These are phyloP conservation scores for Pampus argenteus DNA, from an alignment of 2,797 vertebrate species.

Conservation along the genomic window DNA sequence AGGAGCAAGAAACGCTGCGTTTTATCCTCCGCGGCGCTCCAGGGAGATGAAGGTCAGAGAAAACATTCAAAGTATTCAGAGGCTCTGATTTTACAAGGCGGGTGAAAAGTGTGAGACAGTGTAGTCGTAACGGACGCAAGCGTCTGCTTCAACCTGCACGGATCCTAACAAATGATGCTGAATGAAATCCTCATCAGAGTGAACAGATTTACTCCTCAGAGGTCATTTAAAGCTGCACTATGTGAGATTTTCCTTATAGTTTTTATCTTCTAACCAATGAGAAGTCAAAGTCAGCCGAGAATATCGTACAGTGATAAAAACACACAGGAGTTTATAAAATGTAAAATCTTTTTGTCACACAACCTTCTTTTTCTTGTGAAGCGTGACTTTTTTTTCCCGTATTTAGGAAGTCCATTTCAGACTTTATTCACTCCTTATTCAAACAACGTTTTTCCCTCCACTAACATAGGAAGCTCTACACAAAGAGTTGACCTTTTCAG, in stretches of 20 bases:
- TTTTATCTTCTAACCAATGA: too few relatives aligned
- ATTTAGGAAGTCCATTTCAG: conserved; percentile 26
- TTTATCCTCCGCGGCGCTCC: not conserved
- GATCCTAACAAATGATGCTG: too few relatives aligned
- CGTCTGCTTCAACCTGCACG: not conserved
- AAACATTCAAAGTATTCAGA: conserved; percentile 54
- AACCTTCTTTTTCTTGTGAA: conserved; percentile 1
- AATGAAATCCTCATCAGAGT: too few relatives aligned
- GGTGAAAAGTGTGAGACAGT: conserved; percentile 41
- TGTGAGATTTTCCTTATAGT: too few relatives aligned
- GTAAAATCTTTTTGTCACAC: too few relatives aligned
- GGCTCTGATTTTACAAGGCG: conserved; percentile 26
- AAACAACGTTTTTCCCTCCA: conserved; percentile 23
- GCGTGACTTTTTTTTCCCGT: not conserved
- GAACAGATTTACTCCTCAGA: too few relatives aligned
- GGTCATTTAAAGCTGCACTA: too few relatives aligned
- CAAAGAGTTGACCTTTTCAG: conserved; percentile 47
- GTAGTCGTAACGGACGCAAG: not conserved
- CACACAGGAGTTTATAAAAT: too few relatives aligned
- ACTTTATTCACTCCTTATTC: conserved; percentile 15
- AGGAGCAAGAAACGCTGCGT: not conserved
- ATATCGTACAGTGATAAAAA: too few relatives aligned
- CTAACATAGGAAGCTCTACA: conserved; percentile 43
- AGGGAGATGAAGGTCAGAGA: conserved; percentile 41
- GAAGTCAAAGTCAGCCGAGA: too few relatives aligned